A percentile compares a stretch with the other conserved stretches of the same genome.
phyloP scores from a whole-genome alignment of 2,888 invertebrate species.

The Acanthosepion lycidas region DNA sequence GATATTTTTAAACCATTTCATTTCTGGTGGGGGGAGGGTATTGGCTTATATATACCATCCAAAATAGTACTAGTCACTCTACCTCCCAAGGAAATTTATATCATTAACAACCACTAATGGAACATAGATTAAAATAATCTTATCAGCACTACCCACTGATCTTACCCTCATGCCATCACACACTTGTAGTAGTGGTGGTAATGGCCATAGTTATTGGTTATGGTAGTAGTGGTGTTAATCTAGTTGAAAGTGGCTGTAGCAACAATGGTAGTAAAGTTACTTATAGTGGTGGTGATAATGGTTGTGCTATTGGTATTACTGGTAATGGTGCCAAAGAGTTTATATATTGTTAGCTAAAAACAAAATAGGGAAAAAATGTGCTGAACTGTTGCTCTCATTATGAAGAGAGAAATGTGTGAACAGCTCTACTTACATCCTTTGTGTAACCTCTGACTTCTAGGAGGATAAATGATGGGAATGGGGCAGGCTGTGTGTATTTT shows the following conservation, averaged over 20 bases:
- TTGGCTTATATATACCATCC: too few relatives aligned
- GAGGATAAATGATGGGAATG: not conserved
- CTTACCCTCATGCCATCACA: too few relatives aligned
- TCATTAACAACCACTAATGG: not conserved
- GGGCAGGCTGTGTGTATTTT: not conserved
- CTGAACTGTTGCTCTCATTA: not conserved
- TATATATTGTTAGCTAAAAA: not conserved
- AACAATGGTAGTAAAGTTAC: not conserved
- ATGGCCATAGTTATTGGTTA: not conserved
- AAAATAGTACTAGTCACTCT: too few relatives aligned
- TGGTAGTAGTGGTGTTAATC: not conserved
- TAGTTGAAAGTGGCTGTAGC: not conserved
- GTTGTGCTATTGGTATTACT: not conserved
- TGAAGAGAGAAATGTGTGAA: not conserved
- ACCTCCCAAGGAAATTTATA: too few relatives aligned
- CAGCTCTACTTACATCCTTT: slow-evolving; percentile 5
- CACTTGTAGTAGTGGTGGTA: not conserved
- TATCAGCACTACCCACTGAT: not conserved
- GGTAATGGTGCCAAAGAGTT: not conserved
- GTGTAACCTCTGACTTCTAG: not conserved
- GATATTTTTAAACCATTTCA: too few relatives aligned
- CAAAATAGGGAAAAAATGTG: not conserved
- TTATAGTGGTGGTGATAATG: not conserved
- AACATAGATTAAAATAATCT: not conserved
- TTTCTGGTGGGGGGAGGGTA: too few relatives aligned